Evolutionary conservation across 1,140 invertebrate genomes (phyloP).

Genomic region (Penaeus indicus): DNA sequence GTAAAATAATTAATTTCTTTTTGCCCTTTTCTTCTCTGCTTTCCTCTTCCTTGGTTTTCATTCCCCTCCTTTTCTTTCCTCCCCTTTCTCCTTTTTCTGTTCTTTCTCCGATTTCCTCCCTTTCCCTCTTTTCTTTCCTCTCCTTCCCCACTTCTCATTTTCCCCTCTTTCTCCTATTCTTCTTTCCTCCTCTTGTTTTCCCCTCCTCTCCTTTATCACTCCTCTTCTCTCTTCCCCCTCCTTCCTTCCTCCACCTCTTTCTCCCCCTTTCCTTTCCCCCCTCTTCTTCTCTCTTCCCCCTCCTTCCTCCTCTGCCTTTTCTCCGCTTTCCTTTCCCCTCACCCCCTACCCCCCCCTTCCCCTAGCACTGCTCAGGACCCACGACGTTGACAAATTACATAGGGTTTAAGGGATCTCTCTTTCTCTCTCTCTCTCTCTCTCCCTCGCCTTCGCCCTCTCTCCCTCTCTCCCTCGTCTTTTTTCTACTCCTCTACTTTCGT

Average conservation of each 20-base stretch:
- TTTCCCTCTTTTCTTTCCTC: no score
- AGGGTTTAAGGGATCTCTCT: slow-evolving; percentile 28
- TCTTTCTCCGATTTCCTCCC: no score
- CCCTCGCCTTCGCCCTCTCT: neutral
- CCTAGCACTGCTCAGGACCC: slow-evolving; percentile 6
- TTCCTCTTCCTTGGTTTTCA: no score
- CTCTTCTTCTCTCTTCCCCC: neutral
- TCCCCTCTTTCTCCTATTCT: no score
- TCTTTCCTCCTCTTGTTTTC: neutral
- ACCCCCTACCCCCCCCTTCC: neutral
- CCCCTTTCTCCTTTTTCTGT: neutral
- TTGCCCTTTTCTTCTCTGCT: no score
- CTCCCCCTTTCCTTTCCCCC: neutral
- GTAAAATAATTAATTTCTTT: no score
- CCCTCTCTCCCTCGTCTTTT: no score
- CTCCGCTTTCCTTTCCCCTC: neutral
- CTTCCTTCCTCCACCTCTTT: neutral
- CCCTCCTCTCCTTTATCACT: neutral
- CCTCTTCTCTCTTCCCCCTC: neutral
- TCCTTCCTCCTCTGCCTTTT: no score
- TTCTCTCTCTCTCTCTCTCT: neutral
- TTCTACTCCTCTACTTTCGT: neutral
- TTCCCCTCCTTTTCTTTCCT: neutral
- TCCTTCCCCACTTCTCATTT: no score
- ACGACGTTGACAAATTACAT: slow-evolving; percentile 42